Evolutionary conservation across 2,797 vertebrate species (phyloP).

Genomic region (Tokudaia muenninki): DNA sequence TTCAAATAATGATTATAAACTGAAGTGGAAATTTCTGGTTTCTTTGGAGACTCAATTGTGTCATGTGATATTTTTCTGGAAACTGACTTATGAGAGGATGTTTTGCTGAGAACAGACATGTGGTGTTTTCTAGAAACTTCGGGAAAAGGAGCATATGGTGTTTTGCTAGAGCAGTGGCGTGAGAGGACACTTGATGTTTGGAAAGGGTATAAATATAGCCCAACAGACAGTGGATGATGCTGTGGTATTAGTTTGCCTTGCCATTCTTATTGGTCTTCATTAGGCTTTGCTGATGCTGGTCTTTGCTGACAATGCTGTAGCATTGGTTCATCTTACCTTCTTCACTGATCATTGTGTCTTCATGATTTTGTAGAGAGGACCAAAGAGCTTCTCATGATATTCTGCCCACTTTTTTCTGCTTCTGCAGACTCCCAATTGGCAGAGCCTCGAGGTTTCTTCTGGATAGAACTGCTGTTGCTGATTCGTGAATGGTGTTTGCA

Average conservation of each 20-base stretch:
- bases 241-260: neutral
- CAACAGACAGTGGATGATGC: neutral
- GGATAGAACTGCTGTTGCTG: neutral
- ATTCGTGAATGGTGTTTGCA: neutral
- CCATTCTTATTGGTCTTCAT: neutral
- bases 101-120: neutral
- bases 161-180: neutral
- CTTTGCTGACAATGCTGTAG: neutral
- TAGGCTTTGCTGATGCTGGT: neutral
- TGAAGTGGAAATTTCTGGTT: neutral
- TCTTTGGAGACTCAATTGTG: neutral
- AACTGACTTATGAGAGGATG: neutral
- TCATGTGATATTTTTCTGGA: neutral
- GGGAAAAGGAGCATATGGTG: neutral
- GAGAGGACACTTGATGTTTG: neutral
- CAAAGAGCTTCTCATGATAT: neutral
- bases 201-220: neutral
- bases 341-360: neutral
- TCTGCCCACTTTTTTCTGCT: neutral
- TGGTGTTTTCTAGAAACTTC: neutral
- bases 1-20: conserved; percentile 54
- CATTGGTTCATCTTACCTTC: neutral
- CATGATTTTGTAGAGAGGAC: neutral
- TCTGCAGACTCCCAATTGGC: neutral
- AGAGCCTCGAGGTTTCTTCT: neutral